phyloP scores from a whole-genome alignment of 64 coral and sea anemone genomes.

The Pocillopora verrucosa region DNA sequence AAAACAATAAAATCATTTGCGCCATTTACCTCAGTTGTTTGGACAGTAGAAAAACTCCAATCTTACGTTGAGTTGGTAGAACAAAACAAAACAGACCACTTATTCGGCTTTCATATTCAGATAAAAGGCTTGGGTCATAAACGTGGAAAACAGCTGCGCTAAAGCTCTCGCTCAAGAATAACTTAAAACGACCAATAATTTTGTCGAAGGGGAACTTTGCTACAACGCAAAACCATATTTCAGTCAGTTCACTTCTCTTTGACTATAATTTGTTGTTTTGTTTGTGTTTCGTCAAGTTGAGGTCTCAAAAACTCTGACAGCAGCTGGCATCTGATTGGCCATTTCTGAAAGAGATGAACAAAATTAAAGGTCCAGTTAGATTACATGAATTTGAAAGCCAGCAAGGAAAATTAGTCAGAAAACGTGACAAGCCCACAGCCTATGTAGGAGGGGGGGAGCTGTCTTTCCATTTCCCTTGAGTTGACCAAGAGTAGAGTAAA shows the following conservation, averaged over 20 bases:
- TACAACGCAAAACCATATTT: neutral
- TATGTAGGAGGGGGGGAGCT: too few species aligned
- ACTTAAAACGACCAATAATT: neutral
- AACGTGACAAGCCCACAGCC: too few species aligned
- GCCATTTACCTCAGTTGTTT: too few species aligned
- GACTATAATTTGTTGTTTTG: neutral
- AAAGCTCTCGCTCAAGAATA: neutral
- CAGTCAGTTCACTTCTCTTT: neutral
- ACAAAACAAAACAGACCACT: too few species aligned
- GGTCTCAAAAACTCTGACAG: conserved; percentile 30
- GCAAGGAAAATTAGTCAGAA: neutral
- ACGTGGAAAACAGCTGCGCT: neutral
- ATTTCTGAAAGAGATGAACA: conserved; percentile 28
- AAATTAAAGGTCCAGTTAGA: neutral
- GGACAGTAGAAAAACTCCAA: too few species aligned
- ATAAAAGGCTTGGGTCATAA: too few species aligned
- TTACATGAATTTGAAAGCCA: neutral
- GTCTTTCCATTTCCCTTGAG: too few species aligned
- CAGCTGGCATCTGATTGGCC: conserved; percentile 42
- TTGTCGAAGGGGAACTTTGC: neutral
- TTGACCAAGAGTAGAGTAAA: too few species aligned
- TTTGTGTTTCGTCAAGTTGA: neutral
- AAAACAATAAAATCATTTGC: too few species aligned
- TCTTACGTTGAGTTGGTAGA: too few species aligned
- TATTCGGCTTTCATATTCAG: too few species aligned